A percentile compares a stretch with the other conserved stretches of the same genome.
Evolutionary conservation across 2,797 vertebrate species (phyloP).

Genomic region (Columba guinea): DNA sequence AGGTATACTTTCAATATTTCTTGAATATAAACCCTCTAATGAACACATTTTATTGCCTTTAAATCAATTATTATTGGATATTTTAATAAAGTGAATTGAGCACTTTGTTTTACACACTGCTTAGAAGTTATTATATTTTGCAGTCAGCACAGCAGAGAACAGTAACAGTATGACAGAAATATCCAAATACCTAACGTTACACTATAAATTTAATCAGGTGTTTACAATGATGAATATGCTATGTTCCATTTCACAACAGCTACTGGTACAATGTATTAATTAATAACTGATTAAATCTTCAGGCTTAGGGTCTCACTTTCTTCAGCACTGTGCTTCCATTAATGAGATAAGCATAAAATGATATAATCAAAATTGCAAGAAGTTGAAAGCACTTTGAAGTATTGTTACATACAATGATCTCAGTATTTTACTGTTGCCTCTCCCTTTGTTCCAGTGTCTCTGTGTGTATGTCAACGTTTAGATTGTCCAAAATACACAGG

Average conservation of each 20-base stretch:
- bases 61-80: conserved; percentile 98
- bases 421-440: not conserved
- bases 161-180: conserved; percentile 73
- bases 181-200: conserved; percentile 67
- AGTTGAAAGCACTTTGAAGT: conserved; percentile 11
- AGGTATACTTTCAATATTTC: conserved; percentile 99
- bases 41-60: conserved; percentile 99
- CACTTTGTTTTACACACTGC: conserved; percentile 90
- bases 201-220: conserved; percentile 71
- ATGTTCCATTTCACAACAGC: conserved; percentile 61
- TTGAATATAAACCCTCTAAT: conserved; percentile 98
- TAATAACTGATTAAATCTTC: conserved; percentile 67
- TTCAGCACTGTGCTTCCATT: not conserved
- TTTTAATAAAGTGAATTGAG: conserved; percentile 94
- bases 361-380: not conserved
- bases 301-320: conserved; percentile 41
- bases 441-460: not conserved
- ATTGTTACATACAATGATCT: not conserved
- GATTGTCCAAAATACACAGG: not conserved
- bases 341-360: conserved; percentile 9
- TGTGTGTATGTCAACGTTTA: not conserved
- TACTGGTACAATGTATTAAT: conserved; percentile 67
- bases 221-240: conserved; percentile 69
- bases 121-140: conserved; percentile 89
- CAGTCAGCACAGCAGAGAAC: conserved; percentile 80